Evolutionary conservation across 2,113 vertebrate species (phyloP).

Genomic region (Datnioides undecimradiatus): DNA sequence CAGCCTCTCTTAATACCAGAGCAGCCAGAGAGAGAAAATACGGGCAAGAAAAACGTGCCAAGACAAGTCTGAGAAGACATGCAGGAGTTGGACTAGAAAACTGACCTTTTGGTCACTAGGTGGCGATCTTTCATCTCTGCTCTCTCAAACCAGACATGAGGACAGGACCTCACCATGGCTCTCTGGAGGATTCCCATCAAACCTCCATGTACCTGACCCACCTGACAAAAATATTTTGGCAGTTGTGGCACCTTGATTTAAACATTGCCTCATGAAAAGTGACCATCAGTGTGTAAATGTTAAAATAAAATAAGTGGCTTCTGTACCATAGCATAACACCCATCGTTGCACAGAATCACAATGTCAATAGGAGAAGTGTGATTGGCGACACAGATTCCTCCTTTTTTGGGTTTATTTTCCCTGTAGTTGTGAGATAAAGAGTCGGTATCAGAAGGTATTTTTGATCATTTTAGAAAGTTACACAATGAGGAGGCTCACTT

Average conservation of each 20-base stretch:
- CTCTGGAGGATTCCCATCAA: constrained; percentile 95
- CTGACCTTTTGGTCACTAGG: constrained; percentile 94
- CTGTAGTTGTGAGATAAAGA: constrained; percentile 73
- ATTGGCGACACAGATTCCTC: constrained; percentile 98
- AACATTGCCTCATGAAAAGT: neutral
- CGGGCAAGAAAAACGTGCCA: neutral
- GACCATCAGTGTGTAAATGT: neutral
- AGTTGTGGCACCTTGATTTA: neutral
- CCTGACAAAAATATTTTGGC: constrained; percentile 78
- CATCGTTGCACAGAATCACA: constrained; percentile 94
- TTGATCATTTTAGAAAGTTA: neutral
- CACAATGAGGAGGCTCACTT: constrained; percentile 38
- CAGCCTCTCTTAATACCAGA: neutral
- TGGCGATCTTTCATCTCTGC: constrained; percentile 97
- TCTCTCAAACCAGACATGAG: constrained; percentile 98
- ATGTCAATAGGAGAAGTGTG: constrained; percentile 96
- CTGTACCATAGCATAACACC: constrained; percentile 95
- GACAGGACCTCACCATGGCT: constrained; percentile 94
- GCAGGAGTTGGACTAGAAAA: neutral
- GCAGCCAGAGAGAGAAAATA: constrained; percentile 10
- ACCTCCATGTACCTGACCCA: constrained; percentile 95
- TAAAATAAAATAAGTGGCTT: neutral
- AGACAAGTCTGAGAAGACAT: constrained; percentile 1
- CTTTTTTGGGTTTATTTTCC: constrained; percentile 93
- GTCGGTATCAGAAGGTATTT: neutral